These are phyloP conservation scores for Drosophila triauraria DNA, from an alignment of 1,140 invertebrate genomes.

Conservation along the genomic window DNA sequence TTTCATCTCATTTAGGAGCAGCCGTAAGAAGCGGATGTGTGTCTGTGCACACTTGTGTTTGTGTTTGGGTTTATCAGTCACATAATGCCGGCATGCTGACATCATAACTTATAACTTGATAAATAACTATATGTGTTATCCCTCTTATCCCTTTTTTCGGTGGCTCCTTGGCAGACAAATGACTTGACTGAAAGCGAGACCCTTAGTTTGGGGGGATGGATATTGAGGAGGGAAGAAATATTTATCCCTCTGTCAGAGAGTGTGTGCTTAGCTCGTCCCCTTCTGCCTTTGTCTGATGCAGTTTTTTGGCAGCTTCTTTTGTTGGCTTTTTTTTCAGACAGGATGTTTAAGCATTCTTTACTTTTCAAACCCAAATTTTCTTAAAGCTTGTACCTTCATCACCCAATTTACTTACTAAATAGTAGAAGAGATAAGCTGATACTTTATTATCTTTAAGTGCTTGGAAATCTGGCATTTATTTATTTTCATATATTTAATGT, in stretches of 20 bases:
- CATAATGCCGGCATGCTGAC: conserved; percentile 78
- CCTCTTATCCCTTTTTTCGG: conserved; percentile 53
- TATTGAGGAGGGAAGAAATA: conserved; percentile 24
- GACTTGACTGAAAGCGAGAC: conserved; percentile 63
- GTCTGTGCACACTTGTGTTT: conserved; percentile 34
- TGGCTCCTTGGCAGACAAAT: conserved; percentile 65
- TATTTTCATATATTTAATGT: too few species aligned
- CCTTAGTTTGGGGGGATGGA: neutral
- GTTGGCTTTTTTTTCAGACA: conserved; percentile 22
- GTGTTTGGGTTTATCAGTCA: conserved; percentile 73
- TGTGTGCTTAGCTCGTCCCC: conserved; percentile 30
- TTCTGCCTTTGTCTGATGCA: conserved; percentile 33
- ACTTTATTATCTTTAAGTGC: too few species aligned
- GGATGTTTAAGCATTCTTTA: conserved; percentile 19
- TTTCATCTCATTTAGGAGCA: conserved; percentile 74
- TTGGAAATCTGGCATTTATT: too few species aligned
- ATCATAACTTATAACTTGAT: conserved; percentile 84
- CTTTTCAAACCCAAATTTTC: neutral
- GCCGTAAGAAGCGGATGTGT: conserved; percentile 17
- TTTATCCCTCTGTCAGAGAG: conserved; percentile 34
- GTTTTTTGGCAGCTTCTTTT: conserved; percentile 26
- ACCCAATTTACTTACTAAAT: neutral
- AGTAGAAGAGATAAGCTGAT: neutral
- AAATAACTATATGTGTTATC: conserved; percentile 74
- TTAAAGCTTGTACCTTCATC: neutral